Evolutionary conservation across 2,888 invertebrate species (phyloP), one percentile per base, ranked within the genome.

Genomic region (Camptogramma bilineatum): DNA sequence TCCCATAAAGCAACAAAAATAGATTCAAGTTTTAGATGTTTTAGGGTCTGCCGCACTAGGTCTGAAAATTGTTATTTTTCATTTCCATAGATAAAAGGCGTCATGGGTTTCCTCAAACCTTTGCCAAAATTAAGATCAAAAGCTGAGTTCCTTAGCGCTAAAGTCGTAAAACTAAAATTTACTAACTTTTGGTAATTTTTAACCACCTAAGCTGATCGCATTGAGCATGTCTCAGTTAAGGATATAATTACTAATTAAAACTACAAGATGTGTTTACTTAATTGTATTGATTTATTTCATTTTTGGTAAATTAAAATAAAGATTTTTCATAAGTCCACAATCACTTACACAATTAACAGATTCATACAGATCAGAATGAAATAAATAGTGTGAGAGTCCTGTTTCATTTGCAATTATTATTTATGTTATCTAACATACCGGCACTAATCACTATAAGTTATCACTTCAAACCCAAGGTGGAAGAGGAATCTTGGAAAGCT

Each of bases 221-320:
- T n/a, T n/a, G n/a, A n/a, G n/a, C n/a, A n/a, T 24, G 24, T 24
- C 24, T 24, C 24, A 28, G 7, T 8, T 28, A 2, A 13, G 0
- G 9, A 31, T 2, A 31, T 9, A 2, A 31, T 31, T 10, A 13
- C 34, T 13, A 39, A 39, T 7, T 39, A 13, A 64, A 69, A 52
- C 51, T 16, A 54, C 54, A 62, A 5, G 0, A 16, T 52, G 61
- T 56, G 53, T 64, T 63, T 58, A 67, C 69, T 89, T 90, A 88
- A 86, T 84, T 82, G 80, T 88, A 90, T 82, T 53, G 88, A 88
- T 91, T 91, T 91, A 91, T 90, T 87, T 89, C 86, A 89, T 91
- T 92, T 93, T 93, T 92, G 92, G 92, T 91, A 91, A 90, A 90
- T 88, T 89, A 90, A 89, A 90, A 88, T 88, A 89, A 88, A 86